These are phyloP conservation scores for Gouania willdenowi DNA, from an alignment of 2,797 vertebrate species.

Conservation along the genomic window DNA sequence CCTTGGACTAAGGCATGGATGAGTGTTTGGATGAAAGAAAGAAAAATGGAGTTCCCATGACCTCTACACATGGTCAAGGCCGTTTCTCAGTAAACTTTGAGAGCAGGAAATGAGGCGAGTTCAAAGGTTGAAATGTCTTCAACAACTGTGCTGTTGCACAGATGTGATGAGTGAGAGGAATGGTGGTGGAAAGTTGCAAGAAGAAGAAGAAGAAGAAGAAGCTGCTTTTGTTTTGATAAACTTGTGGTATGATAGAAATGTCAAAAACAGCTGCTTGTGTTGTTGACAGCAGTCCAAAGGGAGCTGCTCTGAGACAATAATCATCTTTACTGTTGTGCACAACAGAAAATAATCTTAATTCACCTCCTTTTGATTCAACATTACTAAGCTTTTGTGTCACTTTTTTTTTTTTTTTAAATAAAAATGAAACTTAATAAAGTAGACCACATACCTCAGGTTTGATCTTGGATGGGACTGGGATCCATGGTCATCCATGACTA, in stretches of 20 bases:
- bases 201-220: slow-evolving; percentile 20
- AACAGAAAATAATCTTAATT: not conserved
- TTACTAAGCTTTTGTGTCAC: not conserved
- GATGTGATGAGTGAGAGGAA: slow-evolving; percentile 31
- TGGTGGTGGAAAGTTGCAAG: slow-evolving; percentile 11
- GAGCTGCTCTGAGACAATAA: not conserved
- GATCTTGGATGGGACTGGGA: slow-evolving; percentile 57
- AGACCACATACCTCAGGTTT: slow-evolving; percentile 67
- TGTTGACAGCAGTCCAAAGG: not conserved
- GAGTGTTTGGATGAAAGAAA: too few species aligned
- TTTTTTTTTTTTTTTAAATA: not conserved
- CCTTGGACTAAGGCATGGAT: too few species aligned
- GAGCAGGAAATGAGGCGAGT: slow-evolving; percentile 77
- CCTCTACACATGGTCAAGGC: slow-evolving; percentile 70
- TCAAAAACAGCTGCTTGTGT: slow-evolving; percentile 11
- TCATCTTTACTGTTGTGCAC: not conserved
- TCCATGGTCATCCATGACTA: slow-evolving; percentile 73
- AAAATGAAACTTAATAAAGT: too few species aligned
- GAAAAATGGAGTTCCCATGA: slow-evolving; percentile 81
- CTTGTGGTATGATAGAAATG: slow-evolving; percentile 2
- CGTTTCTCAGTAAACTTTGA: slow-evolving; percentile 64
- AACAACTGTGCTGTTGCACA: slow-evolving; percentile 56
- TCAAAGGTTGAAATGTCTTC: slow-evolving; percentile 69
- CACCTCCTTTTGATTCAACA: not conserved
- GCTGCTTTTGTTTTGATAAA: slow-evolving; percentile 21